Conservation (phyloP, 2,113 vertebrate species). For the Archocentrus centrarchus region DNA sequence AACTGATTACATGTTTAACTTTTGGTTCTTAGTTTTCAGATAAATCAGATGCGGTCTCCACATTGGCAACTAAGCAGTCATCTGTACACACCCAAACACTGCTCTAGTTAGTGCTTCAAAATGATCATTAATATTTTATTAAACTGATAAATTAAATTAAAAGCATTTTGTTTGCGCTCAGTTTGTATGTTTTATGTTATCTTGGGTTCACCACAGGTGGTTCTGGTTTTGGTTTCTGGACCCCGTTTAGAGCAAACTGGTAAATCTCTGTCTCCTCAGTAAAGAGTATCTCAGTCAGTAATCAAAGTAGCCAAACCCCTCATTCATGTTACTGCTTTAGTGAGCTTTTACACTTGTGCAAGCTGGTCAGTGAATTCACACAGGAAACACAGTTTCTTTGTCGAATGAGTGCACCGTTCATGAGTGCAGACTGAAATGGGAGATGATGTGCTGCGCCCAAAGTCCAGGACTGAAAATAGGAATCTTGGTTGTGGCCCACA, state of each 20-base stretch:
- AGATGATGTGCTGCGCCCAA: slow-evolving; percentile 41
- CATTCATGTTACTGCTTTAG: slow-evolving; percentile 4
- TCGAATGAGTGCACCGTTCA: not conserved
- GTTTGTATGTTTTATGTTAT: not conserved
- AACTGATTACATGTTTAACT: too few species aligned
- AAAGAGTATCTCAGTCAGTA: slow-evolving; percentile 5
- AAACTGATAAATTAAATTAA: not conserved
- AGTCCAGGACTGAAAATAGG: slow-evolving; percentile 57
- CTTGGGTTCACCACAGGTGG: not conserved
- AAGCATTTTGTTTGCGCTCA: not conserved
- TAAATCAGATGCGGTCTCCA: not conserved
- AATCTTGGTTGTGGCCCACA: slow-evolving; percentile 73
- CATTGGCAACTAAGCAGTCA: not conserved
- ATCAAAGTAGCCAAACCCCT: slow-evolving; percentile 8
- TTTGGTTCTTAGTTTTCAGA: too few species aligned
- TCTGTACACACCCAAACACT: not conserved
- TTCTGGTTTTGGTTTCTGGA: not conserved
- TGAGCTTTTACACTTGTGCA: not conserved
- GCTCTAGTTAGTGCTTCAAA: not conserved
- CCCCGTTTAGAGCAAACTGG: not conserved
- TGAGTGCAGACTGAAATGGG: slow-evolving; percentile 44
- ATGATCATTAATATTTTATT: not conserved
- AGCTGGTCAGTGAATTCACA: not conserved
- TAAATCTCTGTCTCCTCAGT: not conserved
- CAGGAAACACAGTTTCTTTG: slow-evolving; percentile 38